Evolutionary conservation across 2,888 invertebrate genomes (phyloP).

Genomic region (Pachydiplax longipennis): DNA sequence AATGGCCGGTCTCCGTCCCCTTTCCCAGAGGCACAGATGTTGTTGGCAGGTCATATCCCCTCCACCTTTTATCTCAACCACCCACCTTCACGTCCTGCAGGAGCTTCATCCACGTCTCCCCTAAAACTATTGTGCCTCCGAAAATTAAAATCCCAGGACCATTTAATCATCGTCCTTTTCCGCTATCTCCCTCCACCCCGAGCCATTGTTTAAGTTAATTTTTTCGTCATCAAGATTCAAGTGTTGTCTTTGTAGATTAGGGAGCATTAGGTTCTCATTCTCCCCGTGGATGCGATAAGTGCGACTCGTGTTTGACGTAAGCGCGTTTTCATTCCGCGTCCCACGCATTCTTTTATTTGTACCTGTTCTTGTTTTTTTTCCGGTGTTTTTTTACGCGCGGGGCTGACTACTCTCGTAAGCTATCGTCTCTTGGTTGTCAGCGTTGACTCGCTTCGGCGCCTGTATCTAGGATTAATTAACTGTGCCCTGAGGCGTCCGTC

Average conservation of each 20-base stretch:
- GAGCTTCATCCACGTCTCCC: neutral
- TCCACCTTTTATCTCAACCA: neutral
- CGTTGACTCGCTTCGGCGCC: neutral
- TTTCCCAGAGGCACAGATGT: constrained; percentile 8
- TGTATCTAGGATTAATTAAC: neutral
- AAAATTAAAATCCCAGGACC: constrained; percentile 31
- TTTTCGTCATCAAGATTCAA: constrained; percentile 24
- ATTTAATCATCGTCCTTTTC: neutral
- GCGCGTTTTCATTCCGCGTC: neutral
- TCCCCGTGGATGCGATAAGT: neutral
- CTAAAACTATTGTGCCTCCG: constrained; percentile 11
- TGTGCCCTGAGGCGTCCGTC: neutral
- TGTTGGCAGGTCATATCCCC: constrained; percentile 25
- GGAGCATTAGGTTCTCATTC: neutral
- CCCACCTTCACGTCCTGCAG: neutral
- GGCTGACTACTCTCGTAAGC: neutral
- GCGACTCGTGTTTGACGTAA: neutral
- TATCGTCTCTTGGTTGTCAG: neutral
- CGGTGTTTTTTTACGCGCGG: too few species aligned
- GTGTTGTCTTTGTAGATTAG: constrained; percentile 26
- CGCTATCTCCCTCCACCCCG: neutral
- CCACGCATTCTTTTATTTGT: neutral
- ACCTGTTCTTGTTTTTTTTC: too few species aligned
- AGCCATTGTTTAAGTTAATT: neutral
- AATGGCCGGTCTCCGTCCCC: neutral